A percentile compares a stretch with the other conserved stretches of the same genome.
phyloP scores from a whole-genome alignment of 2,113 vertebrate species.

The Serinus canaria region DNA sequence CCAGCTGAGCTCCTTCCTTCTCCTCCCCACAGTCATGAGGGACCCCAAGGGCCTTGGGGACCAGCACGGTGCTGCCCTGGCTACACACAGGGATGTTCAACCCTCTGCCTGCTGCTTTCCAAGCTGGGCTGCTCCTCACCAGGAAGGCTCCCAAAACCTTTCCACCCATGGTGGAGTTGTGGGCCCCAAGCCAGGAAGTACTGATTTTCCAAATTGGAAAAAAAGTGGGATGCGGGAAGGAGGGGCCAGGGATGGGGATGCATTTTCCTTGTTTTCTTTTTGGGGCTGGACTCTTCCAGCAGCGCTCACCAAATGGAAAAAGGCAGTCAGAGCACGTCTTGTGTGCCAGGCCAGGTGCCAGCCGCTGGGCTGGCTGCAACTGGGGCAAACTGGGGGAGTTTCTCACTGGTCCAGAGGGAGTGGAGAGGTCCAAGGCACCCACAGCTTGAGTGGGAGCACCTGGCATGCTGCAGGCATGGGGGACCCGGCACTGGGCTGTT shows the following conservation, averaged over 20 bases:
- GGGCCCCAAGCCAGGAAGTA: neutral
- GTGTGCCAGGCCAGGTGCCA: neutral
- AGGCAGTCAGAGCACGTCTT: constrained; percentile 32
- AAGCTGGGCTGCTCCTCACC: neutral
- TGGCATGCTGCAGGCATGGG: neutral
- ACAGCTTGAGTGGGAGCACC: neutral
- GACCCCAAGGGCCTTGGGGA: neutral
- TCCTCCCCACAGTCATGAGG: neutral
- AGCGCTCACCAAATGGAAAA: constrained; percentile 19
- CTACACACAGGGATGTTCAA: rapidly evolving
- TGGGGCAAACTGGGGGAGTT: constrained; percentile 25
- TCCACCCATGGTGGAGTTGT: neutral
- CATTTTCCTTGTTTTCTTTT: constrained; percentile 51
- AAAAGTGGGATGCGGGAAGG: neutral
- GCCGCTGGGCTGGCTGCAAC: neutral
- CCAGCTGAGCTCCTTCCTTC: neutral
- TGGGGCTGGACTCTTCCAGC: neutral
- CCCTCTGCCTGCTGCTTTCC: neutral
- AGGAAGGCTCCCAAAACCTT: neutral
- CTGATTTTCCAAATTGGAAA: constrained; percentile 15
- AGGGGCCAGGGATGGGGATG: neutral
- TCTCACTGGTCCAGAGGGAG: neutral
- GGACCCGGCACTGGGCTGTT: neutral
- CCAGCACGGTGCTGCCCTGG: neutral
- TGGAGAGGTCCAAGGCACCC: neutral